Percentiles rank a stretch among this genome's conserved stretches.
Evolutionary conservation across 2,888 invertebrate genomes (phyloP).

Genomic region (Nomada fucata): DNA sequence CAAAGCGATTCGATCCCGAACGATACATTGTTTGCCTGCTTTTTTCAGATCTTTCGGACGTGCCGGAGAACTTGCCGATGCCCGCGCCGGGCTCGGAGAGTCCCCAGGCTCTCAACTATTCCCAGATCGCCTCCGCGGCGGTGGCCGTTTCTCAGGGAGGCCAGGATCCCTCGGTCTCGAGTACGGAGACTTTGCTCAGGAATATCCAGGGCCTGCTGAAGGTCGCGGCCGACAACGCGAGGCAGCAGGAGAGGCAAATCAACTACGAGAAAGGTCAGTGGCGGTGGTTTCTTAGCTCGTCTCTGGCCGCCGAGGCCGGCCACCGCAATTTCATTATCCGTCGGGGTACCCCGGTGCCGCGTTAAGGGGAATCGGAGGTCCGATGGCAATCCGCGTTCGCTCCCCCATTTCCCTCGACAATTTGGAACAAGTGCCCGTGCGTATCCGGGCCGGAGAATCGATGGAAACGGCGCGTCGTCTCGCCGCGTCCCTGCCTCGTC

Average conservation of each 20-base stretch:
- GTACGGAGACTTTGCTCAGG: constrained; percentile 96
- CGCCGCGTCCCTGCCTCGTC: background rate
- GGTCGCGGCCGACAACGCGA: constrained; percentile 98
- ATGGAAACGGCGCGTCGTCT: constrained; percentile 19
- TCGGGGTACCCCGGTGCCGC: constrained; percentile 82
- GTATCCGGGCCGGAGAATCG: background rate
- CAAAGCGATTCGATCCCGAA: background rate
- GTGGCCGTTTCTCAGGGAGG: constrained; percentile 86
- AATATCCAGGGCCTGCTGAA: constrained; percentile 98
- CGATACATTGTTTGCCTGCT: background rate
- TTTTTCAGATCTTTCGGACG: constrained; percentile 90
- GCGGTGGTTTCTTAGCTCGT: constrained; percentile 83
- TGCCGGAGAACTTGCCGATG: constrained; percentile 88
- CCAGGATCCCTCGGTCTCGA: constrained; percentile 89
- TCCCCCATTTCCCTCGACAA: too few relatives aligned
- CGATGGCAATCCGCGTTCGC: background rate
- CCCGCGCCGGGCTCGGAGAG: constrained; percentile 86
- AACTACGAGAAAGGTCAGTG: constrained; percentile 97
- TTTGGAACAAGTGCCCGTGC: too few relatives aligned
- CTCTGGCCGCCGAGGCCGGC: constrained; percentile 79
- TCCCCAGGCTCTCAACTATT: constrained; percentile 92
- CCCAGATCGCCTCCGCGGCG: constrained; percentile 89
- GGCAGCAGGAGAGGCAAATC: constrained; percentile 97
- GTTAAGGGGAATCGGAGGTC: constrained; percentile 80
- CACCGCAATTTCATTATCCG: constrained; percentile 84